These are phyloP conservation scores for Lagorchestes hirsutus DNA, from an alignment of 2,797 vertebrate species.

Conservation along the genomic window DNA sequence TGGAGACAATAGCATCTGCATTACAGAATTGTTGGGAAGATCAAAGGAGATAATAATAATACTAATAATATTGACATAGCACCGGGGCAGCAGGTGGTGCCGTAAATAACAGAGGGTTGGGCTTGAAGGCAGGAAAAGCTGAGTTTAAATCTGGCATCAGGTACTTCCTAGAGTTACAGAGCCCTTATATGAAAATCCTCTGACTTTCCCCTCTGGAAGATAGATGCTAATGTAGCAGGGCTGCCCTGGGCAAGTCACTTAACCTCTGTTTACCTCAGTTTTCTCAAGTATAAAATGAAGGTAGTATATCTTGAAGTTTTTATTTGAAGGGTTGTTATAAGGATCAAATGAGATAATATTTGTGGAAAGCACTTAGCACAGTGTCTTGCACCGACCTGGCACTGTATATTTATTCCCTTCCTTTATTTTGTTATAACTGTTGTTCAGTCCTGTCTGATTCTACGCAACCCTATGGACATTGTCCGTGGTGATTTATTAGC, in stretches of 20 bases:
- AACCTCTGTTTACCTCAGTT: not conserved
- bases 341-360: not conserved
- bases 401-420: not conserved
- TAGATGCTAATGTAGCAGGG: slow-evolving; percentile 94
- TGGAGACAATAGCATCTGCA: not conserved
- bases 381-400: not conserved
- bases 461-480: not conserved
- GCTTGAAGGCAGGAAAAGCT: not conserved
- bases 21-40: not conserved
- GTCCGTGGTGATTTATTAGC: not conserved
- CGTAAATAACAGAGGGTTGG: not conserved
- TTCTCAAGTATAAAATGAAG: not conserved
- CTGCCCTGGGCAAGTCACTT: not conserved
- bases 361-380: not conserved
- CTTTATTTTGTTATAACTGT: not conserved
- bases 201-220: slow-evolving; percentile 90
- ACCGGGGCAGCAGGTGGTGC: not conserved
- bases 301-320: not conserved
- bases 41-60: not conserved
- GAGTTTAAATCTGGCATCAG: not conserved
- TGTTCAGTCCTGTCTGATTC: not conserved
- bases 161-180: slow-evolving; percentile 81
- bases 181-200: slow-evolving; percentile 90
- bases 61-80: not conserved
- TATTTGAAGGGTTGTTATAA: not conserved